These are phyloP conservation scores for Varanus komodoensis DNA, from an alignment of 2,113 vertebrate genomes.

Conservation along the genomic window DNA sequence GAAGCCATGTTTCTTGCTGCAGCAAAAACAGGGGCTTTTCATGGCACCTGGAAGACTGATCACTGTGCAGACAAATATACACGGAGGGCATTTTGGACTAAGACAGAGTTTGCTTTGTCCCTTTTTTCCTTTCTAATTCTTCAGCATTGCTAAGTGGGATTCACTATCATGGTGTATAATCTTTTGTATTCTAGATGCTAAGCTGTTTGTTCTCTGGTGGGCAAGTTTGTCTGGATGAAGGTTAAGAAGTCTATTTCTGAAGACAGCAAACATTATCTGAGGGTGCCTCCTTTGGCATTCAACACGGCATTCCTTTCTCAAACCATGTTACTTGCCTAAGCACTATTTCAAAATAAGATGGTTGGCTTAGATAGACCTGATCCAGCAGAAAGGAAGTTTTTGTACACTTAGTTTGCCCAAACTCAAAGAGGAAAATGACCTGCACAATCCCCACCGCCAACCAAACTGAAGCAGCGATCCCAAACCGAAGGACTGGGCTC, in stretches of 20 bases:
- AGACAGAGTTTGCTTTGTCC: not conserved
- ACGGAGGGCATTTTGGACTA: not conserved
- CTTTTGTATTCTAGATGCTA: not conserved
- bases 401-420: not conserved
- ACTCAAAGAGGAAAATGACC: constrained; percentile 27
- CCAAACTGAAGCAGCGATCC: constrained; percentile 73
- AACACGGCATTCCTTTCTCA: not conserved
- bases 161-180: not conserved
- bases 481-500: constrained; percentile 70
- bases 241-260: not conserved
- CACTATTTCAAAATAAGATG: not conserved
- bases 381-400: not conserved
- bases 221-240: not conserved
- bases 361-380: not conserved
- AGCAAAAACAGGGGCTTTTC: too few species aligned
- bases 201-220: not conserved
- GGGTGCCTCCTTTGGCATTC: not conserved
- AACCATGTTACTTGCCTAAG: too few species aligned
- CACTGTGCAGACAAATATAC: not conserved
- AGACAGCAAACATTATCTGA: not conserved
- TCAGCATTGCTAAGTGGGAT: not conserved
- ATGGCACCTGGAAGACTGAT: too few species aligned
- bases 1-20: too few species aligned
- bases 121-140: not conserved
- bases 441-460: constrained; percentile 60